Base-by-base conservation (phyloP, 2,888 invertebrate genomes). In the Chymomyza procnemis region DNA sequence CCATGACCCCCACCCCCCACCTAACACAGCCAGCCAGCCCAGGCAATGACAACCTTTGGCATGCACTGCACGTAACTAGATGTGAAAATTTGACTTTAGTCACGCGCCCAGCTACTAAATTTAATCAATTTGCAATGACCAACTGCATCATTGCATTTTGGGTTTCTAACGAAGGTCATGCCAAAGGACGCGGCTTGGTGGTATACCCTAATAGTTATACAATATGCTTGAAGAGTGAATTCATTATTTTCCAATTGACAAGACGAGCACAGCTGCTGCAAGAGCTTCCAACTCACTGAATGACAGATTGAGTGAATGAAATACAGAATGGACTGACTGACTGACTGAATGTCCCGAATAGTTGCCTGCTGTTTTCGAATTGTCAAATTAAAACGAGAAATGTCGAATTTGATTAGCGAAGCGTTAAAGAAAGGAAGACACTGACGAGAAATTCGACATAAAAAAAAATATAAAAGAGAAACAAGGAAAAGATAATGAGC, bases 361-460 rank as follows among this genome's bases (percentile, higher is more conserved):
- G 34, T 41, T 41, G 34, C 34, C 71, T 78, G 66, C 80, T 74
- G 73, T 70, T 71, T 71, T 74, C 79, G 82, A 85, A 81, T 87
- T 81, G 80, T 81, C 87, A 82, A 81, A 87, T 81, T 81, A 81
- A 87, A 85, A 86, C 70, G 82, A 81, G 81, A 84, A 84, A 81
- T 86, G 82, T 79, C 85, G 87, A 86, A 83, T 86, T 86, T 86
- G 82, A 86, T 87, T 86, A 86, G 82, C 82, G 85, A 73, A 86
- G 82, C 87, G 87, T 82, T 81, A 86, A 77, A 69, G 16, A 30
- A 48, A 46, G 16, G 6, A 21, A 54, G 21, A 54, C 54, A 22
- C 54, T 22, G 21, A 21, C 18, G 6, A 18, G 16, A 41, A 26
- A 55, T 30, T 19, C 19, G 46, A 58, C 56, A 55, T 34, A 55